Evolutionary conservation across 2,113 vertebrate genomes (phyloP).

Genomic region (Tichodroma muraria): DNA sequence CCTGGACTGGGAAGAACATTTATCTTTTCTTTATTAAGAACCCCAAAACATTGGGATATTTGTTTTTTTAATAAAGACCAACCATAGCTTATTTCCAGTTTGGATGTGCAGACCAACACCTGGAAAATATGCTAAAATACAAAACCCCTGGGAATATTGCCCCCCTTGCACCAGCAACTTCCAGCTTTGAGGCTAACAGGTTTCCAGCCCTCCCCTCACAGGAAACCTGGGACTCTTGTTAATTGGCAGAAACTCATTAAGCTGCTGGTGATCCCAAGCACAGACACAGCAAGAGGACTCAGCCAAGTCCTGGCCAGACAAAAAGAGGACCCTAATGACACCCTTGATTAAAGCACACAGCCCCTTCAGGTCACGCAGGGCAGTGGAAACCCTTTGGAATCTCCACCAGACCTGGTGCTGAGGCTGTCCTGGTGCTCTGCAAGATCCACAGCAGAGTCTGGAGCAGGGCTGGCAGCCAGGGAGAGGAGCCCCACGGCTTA

Average conservation of each 20-base stretch:
- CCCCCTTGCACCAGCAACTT: neutral
- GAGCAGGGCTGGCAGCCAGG: neutral
- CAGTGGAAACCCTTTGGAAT: neutral
- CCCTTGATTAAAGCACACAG: neutral
- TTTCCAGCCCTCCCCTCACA: neutral
- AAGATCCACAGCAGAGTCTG: neutral
- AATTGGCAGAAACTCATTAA: neutral
- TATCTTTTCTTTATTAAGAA: neutral
- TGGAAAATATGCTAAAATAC: neutral
- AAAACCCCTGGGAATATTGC: neutral
- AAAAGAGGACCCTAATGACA: neutral
- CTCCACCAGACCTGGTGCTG: neutral
- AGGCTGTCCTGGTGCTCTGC: neutral
- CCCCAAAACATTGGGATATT: neutral
- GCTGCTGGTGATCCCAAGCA: neutral
- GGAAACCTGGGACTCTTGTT: neutral
- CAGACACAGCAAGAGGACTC: neutral
- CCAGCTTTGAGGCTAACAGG: neutral
- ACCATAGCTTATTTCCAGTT: neutral
- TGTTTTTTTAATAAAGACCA: neutral
- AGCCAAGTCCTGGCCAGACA: neutral
- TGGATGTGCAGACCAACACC: neutral
- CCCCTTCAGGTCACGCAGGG: neutral
- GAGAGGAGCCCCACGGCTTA: neutral
- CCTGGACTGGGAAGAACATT: neutral